Evolutionary conservation across 2,113 vertebrate genomes (phyloP).

Genomic region (Aphelocoma coerulescens): DNA sequence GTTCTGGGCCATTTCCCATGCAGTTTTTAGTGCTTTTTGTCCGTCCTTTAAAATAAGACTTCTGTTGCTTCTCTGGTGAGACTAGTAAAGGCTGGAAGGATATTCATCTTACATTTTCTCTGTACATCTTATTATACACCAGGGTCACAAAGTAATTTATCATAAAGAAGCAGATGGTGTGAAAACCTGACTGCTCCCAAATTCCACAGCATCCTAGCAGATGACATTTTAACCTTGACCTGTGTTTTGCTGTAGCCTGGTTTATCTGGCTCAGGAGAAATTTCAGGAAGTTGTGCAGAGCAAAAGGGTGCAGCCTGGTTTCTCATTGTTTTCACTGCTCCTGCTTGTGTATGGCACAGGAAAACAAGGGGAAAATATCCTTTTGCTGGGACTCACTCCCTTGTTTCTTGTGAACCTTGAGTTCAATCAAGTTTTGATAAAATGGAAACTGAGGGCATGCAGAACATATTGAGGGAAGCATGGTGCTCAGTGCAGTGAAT

Average conservation of each 20-base stretch:
- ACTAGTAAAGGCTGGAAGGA: not conserved
- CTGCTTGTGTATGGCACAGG: not conserved
- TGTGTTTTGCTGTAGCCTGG: not conserved
- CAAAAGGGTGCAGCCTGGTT: not conserved
- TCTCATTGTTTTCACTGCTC: constrained; percentile 3
- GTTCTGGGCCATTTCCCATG: not conserved
- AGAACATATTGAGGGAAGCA: not conserved
- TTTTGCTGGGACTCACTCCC: not conserved
- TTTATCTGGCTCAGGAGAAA: not conserved
- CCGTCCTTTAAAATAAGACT: not conserved
- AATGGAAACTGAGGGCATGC: not conserved
- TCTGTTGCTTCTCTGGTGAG: not conserved
- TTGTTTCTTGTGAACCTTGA: not conserved
- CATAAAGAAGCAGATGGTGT: not conserved
- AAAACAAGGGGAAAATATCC: not conserved
- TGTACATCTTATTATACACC: not conserved
- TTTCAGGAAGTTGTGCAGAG: not conserved
- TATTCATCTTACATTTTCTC: not conserved
- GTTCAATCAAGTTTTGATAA: not conserved
- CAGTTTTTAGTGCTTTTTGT: not conserved
- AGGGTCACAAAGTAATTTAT: not conserved
- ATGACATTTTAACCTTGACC: not conserved
- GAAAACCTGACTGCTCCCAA: not conserved
- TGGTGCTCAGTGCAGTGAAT: not conserved
- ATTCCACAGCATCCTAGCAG: not conserved